Conservation (phyloP, 2,113 vertebrate species). For the Catagonus wagneri region DNA sequence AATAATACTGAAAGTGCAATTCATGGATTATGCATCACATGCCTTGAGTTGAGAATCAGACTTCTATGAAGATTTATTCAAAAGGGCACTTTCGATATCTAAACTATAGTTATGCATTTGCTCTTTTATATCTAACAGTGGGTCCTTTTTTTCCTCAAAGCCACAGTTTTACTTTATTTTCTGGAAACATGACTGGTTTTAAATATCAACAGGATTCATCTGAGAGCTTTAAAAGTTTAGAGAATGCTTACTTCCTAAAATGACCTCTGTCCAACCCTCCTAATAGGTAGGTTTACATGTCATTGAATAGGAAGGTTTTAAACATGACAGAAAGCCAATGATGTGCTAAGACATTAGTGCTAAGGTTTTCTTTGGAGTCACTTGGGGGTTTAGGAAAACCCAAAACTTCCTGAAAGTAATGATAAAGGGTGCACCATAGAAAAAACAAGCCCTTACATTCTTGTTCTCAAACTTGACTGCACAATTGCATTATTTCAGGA, state of each 20-base stretch:
- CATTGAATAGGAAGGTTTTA: constrained; percentile 76
- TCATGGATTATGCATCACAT: constrained; percentile 39
- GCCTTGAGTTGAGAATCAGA: constrained; percentile 56
- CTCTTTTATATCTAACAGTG: not conserved
- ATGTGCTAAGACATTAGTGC: constrained; percentile 50
- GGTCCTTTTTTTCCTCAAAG: constrained; percentile 29
- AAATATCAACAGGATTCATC: constrained; percentile 13
- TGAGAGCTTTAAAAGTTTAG: not conserved
- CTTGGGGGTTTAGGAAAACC: not conserved
- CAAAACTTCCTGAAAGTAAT: not conserved
- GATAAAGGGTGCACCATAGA: not conserved
- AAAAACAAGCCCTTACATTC: not conserved
- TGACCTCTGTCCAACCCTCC: constrained; percentile 34
- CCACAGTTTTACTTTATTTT: constrained; percentile 40
- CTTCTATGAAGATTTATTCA: constrained; percentile 63
- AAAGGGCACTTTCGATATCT: constrained; percentile 64
- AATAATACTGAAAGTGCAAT: constrained; percentile 60
- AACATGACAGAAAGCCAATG: constrained; percentile 66
- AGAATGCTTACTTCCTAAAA: constrained; percentile 68
- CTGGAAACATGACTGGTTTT: constrained; percentile 45
- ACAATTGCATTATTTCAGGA: not conserved
- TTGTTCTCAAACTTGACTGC: not conserved
- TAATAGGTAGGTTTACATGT: constrained; percentile 73
- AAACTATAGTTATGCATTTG: constrained; percentile 23
- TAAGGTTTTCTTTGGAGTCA: constrained; percentile 71